Percentiles rank a stretch among this genome's conserved stretches.
Conservation (phyloP, 2,113 vertebrate genomes). For the Tinamus guttatus region DNA sequence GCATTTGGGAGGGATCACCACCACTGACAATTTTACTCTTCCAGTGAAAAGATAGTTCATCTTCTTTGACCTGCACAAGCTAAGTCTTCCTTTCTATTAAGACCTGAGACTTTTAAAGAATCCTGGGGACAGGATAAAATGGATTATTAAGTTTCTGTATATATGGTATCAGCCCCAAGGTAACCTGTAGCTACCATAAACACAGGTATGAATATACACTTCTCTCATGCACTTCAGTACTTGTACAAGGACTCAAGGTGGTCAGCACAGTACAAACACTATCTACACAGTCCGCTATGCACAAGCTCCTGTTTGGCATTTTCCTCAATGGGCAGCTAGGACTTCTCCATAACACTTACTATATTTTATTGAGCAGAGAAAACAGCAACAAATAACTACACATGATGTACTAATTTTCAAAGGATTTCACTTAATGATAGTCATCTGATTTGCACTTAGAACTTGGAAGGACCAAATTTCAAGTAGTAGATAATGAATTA, state of each 20-base stretch:
- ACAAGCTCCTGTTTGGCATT: neutral
- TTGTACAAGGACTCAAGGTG: neutral
- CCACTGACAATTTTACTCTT: neutral
- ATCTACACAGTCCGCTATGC: neutral
- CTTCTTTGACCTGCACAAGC: neutral
- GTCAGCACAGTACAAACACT: neutral
- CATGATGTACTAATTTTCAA: neutral
- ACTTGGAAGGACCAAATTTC: neutral
- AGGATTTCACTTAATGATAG: neutral
- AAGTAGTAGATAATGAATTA: neutral
- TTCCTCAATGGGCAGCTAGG: neutral
- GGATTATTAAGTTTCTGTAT: neutral
- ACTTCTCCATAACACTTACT: neutral
- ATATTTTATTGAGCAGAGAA: neutral
- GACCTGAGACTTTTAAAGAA: neutral
- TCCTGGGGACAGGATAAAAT: neutral
- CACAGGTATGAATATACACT: neutral
- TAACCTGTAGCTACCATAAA: neutral
- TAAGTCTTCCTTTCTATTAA: neutral
- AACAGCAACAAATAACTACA: neutral
- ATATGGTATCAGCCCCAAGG: neutral
- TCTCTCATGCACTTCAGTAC: neutral
- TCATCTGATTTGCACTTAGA: neutral
- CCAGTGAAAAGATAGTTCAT: neutral
- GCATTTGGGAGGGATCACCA: neutral